Conservation (phyloP, 1,140 invertebrate species). For the Ips nitidus region DNA sequence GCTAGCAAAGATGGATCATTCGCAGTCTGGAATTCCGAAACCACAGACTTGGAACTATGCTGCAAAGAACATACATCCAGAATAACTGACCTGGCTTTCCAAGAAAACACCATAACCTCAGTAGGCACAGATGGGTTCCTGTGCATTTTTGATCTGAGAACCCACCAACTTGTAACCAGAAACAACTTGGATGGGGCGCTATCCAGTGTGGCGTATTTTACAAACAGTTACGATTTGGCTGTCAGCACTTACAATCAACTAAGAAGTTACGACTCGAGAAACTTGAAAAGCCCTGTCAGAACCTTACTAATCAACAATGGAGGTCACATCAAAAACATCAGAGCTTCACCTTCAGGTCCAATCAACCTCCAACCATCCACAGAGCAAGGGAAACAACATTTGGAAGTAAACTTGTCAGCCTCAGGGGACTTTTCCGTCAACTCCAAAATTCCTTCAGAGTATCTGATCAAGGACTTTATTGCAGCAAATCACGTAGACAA, state of each 20-base stretch:
- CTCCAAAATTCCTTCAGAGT: slow-evolving; percentile 7
- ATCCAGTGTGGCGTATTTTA: slow-evolving; percentile 39
- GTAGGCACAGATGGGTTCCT: slow-evolving; percentile 40
- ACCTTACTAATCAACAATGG: slow-evolving; percentile 28
- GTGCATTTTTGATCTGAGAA: slow-evolving; percentile 39
- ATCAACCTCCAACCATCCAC: not conserved
- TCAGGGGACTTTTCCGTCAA: slow-evolving; percentile 33
- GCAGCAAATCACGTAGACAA: no score
- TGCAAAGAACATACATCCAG: slow-evolving; percentile 27
- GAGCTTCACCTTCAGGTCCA: not conserved
- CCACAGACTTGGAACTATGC: slow-evolving; percentile 29
- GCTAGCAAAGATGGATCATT: slow-evolving; percentile 40
- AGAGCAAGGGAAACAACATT: slow-evolving; percentile 10
- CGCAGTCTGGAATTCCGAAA: slow-evolving; percentile 41
- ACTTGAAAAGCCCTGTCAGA: slow-evolving; percentile 33
- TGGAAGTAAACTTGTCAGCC: slow-evolving; percentile 25
- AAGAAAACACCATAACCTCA: slow-evolving; percentile 35
- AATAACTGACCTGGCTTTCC: slow-evolving; percentile 41
- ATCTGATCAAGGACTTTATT: not conserved
- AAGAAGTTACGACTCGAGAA: slow-evolving; percentile 40
- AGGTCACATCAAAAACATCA: slow-evolving; percentile 32
- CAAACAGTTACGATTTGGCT: slow-evolving; percentile 38
- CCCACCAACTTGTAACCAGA: slow-evolving; percentile 19
- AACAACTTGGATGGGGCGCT: slow-evolving; percentile 36
- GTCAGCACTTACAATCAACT: slow-evolving; percentile 41